phyloP scores from a whole-genome alignment of 2,113 vertebrate genomes.

The Erythrocercus mccallii region DNA sequence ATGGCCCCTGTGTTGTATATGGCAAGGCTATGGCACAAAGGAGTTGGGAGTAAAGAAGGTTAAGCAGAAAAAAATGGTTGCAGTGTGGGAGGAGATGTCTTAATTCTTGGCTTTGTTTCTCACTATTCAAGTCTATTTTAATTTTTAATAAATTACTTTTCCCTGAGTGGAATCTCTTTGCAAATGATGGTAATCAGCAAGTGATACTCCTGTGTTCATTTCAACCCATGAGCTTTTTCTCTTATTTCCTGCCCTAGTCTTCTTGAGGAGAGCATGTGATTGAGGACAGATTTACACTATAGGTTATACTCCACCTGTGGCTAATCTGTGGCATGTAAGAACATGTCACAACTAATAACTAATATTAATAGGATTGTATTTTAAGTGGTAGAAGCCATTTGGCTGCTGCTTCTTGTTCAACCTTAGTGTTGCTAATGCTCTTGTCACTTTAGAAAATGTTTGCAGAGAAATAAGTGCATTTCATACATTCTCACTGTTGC shows the following conservation, averaged over 20 bases:
- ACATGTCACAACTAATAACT: neutral
- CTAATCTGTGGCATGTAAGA: neutral
- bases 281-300: neutral
- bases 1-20: neutral
- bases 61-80: neutral
- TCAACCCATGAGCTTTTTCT: neutral
- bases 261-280: neutral
- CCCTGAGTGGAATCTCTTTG: neutral
- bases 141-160: neutral
- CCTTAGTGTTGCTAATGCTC: neutral
- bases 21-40: neutral
- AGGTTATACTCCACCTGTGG: neutral
- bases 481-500: neutral
- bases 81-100: neutral
- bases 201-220: neutral
- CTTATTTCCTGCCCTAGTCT: neutral
- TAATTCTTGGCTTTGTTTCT: neutral
- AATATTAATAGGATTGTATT: neutral
- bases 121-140: neutral
- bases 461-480: neutral
- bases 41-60: neutral
- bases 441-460: neutral
- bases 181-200: neutral
- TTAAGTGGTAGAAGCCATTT: neutral
- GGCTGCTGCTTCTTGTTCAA: neutral